These are phyloP conservation scores for Oegoconia quadripuncta DNA, from an alignment of 2,888 invertebrate species.

Conservation along the genomic window DNA sequence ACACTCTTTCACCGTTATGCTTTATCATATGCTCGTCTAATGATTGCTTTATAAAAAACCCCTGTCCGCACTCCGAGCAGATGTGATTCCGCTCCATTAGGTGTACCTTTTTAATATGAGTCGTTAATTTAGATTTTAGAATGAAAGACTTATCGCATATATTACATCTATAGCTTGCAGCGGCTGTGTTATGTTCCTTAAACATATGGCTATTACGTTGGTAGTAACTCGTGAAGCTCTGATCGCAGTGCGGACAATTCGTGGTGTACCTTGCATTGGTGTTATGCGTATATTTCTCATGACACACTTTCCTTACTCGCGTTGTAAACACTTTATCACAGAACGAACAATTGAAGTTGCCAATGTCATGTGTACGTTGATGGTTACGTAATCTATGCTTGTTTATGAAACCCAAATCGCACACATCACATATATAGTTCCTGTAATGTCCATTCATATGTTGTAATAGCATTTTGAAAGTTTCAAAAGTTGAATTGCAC, in stretches of 20 bases:
- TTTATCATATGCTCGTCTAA: conserved; percentile 67
- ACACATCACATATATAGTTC: conserved; percentile 60
- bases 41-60: conserved; percentile 62
- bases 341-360: conserved; percentile 51
- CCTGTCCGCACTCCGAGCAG: conserved; percentile 60
- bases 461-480: conserved; percentile 61
- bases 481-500: conserved; percentile 57
- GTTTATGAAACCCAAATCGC: conserved; percentile 62
- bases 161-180: conserved; percentile 62
- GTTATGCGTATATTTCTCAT: conserved; percentile 66
- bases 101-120: conserved; percentile 66
- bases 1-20: conserved; percentile 61
- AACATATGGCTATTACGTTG: conserved; percentile 63
- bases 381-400: conserved; percentile 57
- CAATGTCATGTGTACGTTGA: conserved; percentile 53
- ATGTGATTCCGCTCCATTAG: conserved; percentile 65
- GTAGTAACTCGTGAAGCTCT: conserved; percentile 61
- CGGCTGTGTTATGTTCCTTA: conserved; percentile 49
- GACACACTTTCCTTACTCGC: conserved; percentile 47
- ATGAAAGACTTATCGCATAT: conserved; percentile 64
- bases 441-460: conserved; percentile 70
- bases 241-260: conserved; percentile 57
- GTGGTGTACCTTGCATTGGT: conserved; percentile 54
- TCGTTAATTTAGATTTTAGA: conserved; percentile 58
- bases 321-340: conserved; percentile 63